Conservation (phyloP, 2,113 vertebrate genomes). For the Xiphias gladius region DNA sequence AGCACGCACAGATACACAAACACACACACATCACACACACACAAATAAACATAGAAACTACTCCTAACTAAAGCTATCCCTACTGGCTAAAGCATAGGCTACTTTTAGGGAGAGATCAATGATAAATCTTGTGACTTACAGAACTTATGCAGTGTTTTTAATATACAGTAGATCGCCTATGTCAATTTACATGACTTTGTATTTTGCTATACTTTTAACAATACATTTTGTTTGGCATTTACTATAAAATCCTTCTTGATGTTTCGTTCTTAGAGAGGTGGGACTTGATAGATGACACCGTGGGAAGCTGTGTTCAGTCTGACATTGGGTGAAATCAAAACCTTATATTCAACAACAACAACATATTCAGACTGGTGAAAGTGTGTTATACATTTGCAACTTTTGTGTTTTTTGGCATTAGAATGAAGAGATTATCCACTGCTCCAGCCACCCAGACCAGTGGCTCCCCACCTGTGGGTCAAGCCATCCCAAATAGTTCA, state of each 20-base stretch:
- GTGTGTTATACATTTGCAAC: too few species aligned
- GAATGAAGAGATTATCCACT: too few species aligned
- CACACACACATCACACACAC: background rate
- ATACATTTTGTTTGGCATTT: background rate
- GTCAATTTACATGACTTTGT: background rate
- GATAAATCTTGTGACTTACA: background rate
- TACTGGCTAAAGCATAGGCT: background rate
- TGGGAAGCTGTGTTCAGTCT: too few species aligned
- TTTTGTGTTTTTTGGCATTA: too few species aligned
- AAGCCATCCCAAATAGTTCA: too few species aligned
- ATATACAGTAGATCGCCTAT: background rate
- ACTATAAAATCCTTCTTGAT: too few species aligned
- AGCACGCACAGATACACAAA: slow-evolving; percentile 21
- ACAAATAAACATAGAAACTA: background rate
- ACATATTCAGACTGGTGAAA: too few species aligned
- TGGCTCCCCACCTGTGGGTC: too few species aligned
- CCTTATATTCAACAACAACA: too few species aligned
- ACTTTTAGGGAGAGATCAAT: background rate
- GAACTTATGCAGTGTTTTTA: background rate
- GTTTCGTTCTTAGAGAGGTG: background rate
- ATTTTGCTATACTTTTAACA: too few species aligned
- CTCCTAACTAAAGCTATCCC: background rate
- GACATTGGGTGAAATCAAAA: too few species aligned
- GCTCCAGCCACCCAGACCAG: too few species aligned
- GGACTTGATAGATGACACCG: background rate